A percentile compares a stretch with the other conserved stretches of the same genome.
phyloP scores from a whole-genome alignment of 1,140 invertebrate species.

The Drusus annulatus region DNA sequence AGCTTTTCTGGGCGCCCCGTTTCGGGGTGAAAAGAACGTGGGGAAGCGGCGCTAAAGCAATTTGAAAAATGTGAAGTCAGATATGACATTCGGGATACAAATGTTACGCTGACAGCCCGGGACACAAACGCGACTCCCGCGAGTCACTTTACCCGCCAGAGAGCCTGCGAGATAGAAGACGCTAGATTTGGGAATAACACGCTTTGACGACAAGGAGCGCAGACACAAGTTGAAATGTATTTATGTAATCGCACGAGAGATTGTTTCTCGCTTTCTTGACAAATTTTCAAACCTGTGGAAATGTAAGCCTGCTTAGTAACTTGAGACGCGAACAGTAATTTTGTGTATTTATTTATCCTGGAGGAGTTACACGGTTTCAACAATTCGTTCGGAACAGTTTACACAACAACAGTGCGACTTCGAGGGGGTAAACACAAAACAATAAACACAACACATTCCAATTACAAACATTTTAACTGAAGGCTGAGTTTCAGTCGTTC shows the following conservation, averaged over 20 bases:
- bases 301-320: not conserved
- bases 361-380: too few relatives aligned
- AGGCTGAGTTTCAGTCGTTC: too few relatives aligned
- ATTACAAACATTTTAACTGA: too few relatives aligned
- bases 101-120: conserved; percentile 38
- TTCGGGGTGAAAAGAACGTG: conserved; percentile 2
- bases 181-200: conserved; percentile 4
- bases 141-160: conserved; percentile 23
- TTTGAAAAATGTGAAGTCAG: conserved; percentile 42
- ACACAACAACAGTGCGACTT: too few relatives aligned
- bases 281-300: not conserved
- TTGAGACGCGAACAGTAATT: not conserved
- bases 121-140: conserved; percentile 40
- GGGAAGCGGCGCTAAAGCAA: conserved; percentile 39
- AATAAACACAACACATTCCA: too few relatives aligned
- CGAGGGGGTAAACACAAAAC: too few relatives aligned
- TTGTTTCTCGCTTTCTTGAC: conserved; percentile 28
- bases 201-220: conserved; percentile 26
- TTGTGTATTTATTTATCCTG: not conserved
- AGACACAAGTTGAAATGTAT: conserved; percentile 33
- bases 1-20: not conserved
- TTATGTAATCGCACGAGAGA: conserved; percentile 24
- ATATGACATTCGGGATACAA: conserved; percentile 41
- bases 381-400: too few relatives aligned
- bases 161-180: not conserved